Evolutionary conservation across 2,797 vertebrate genomes (phyloP).

Genomic region (Esox masquinongy): DNA sequence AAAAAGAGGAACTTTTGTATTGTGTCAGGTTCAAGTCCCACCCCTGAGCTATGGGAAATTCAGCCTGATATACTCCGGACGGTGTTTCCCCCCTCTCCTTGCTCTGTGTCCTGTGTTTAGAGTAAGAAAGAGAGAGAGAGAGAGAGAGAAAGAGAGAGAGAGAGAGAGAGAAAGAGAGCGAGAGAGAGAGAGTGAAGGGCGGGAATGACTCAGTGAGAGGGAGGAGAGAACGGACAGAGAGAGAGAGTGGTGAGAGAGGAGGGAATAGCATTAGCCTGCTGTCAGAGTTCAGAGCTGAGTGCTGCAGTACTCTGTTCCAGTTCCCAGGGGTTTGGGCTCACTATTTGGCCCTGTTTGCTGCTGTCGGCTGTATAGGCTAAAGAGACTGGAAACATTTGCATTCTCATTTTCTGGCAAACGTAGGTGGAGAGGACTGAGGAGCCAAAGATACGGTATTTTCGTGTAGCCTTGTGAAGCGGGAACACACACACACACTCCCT

Average conservation of each 20-base stretch:
- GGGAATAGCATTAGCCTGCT: conserved; percentile 57
- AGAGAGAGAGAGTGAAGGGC: conserved; percentile 41
- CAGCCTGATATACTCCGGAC: conserved; percentile 39
- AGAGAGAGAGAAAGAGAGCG: conserved; percentile 41
- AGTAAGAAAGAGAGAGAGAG: conserved; percentile 48
- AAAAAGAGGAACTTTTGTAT: conserved; percentile 50
- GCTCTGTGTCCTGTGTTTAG: conserved; percentile 58
- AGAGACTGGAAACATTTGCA: conserved; percentile 63
- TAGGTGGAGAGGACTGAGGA: not conserved
- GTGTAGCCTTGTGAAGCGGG: not conserved
- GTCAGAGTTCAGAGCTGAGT: conserved; percentile 63
- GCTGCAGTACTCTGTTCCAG: conserved; percentile 65
- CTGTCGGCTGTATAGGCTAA: conserved; percentile 47
- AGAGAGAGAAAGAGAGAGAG: conserved; percentile 52
- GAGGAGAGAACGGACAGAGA: conserved; percentile 39
- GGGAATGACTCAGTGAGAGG: conserved; percentile 20
- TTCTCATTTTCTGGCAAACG: conserved; percentile 51
- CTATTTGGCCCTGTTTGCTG: conserved; percentile 50
- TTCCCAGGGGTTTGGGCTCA: conserved; percentile 64
- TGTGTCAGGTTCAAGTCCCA: conserved; percentile 43
- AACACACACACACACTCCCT: not conserved
- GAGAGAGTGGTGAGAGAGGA: conserved; percentile 31
- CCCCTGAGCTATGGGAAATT: conserved; percentile 65
- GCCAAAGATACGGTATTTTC: not conserved
- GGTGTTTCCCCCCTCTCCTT: conserved; percentile 49